Evolutionary conservation across 1,140 invertebrate species (phyloP), one percentile per base, ranked within the genome.

Genomic region (Homalodisca vitripennis): DNA sequence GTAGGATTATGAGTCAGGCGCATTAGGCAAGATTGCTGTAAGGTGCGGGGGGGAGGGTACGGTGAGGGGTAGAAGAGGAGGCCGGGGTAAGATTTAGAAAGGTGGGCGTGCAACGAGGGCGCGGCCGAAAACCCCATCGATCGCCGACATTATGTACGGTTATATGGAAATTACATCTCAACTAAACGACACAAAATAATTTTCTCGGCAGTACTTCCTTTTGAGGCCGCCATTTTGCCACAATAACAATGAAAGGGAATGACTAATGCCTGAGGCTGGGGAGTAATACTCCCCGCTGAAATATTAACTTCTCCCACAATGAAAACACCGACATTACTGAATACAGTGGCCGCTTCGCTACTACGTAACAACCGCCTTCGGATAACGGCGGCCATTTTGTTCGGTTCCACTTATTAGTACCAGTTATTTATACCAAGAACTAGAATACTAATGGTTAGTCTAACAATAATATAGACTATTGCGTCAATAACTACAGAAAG

Each of bases 161-260:
- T 60, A 60, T 60, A 60, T 60, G 55, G 55, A 60, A 60, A 60
- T 60, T 60, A 60, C 55, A 60, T 60, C 24, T 30, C 55, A 30
- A 30, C 17, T 6, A 41, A 41, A 41, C 34, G 34, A 60, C 55
- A 60, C 3, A 26, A 60, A 60, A 60, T 27, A 27, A 60, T 27
- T 60, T 60, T 30, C 55, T 10, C 22, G 10, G 22, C 55, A 6
- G 48, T 53, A 26, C 24, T 60, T 26, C 55, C 55, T 13, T 22
- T 12, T 6, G 22, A 22, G 12, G 48, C 55, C 14, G 55, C 55
- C 55, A 60, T 60, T 60, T 60, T 60, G 55, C 24, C 3, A n/a
- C 48, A 22, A 53, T 12, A 20, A 53, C 6, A 12, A 17, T 6
- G 34, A 41, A 41, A n/a, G n/a, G n/a, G n/a, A n/a, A n/a, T n/a